These are phyloP conservation scores for Chelonoidis abingdonii DNA, from an alignment of 2,113 vertebrate species.

Conservation along the genomic window DNA sequence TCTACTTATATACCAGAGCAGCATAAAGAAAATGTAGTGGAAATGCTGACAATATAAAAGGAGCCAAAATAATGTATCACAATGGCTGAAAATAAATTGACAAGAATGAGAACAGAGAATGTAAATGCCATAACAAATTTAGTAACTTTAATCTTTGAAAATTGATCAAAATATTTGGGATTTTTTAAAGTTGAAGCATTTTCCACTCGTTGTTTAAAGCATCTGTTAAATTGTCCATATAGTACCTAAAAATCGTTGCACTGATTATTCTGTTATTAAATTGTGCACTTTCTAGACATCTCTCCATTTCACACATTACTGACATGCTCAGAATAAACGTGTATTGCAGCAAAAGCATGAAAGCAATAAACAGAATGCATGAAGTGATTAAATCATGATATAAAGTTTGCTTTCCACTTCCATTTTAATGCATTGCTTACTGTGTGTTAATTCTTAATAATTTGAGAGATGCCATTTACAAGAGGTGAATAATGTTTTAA, in stretches of 20 bases:
- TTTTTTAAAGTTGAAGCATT: too few relatives aligned
- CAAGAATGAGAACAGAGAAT: background rate
- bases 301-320: background rate
- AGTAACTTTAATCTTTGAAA: too few relatives aligned
- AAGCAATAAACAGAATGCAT: background rate
- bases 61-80: background rate
- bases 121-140: too few relatives aligned
- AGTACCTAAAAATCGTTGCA: background rate
- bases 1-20: too few relatives aligned
- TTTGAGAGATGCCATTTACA: background rate
- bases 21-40: background rate
- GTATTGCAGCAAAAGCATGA: accelerated
- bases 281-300: background rate
- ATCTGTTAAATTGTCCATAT: background rate
- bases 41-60: background rate
- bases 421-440: background rate
- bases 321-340: background rate
- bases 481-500: background rate
- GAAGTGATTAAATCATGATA: background rate
- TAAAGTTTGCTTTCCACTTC: background rate
- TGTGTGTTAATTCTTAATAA: background rate
- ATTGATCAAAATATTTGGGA: too few relatives aligned
- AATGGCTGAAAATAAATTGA: background rate
- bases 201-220: background rate
- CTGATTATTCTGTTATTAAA: background rate